Evolutionary conservation across 2,797 vertebrate genomes (phyloP), one percentile per base, ranked within the genome.

Genomic region (Bradypodion pumilum): DNA sequence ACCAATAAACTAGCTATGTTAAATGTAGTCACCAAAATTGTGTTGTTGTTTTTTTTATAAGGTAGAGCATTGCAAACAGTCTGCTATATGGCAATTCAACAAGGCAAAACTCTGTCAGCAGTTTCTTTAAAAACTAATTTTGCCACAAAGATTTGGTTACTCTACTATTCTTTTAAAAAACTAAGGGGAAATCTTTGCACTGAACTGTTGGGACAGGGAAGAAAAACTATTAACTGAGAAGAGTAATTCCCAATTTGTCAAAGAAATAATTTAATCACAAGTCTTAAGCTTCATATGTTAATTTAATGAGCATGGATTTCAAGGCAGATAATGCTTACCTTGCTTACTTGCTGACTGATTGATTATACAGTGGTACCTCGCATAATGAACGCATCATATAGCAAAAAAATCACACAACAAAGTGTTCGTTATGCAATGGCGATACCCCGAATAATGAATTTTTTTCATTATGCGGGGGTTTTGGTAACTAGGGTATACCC

Each of bases 251-350:
- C 66, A 56, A 75, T 15, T 9, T 65, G 44, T 49, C 74, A n/a
- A 23, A 63, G 70, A 63, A 13, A 82, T 66, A 32, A 72, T 44
- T 73, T 62, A 81, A 81, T 73, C 62, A 37, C 29, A 81, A 15
- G 12, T 40, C 2, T 60, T 37, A 69, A 40, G 70, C 74, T 74
- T 46, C 59, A 65, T 27, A 62, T 77, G 7, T 42, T 1, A 5
- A 63, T 44, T 63, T 44, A 7, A n/a, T n/a, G 3, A 42, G 10
- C 25, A 10, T 78, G 37, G 16, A 78, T 32, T 78, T 78, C 75
- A 78, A 16, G 23, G 12, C 23, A 25, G 16, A 19, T 25, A 21
- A 16, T n/a, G 5, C 56, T 23, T 76, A 59, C n/a, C 59, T 76
- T 76, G 32, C 60, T 76, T 37, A 37, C 35, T 25, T n/a, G n/a